Evolutionary conservation across 2,113 vertebrate genomes (phyloP), one percentile per base, ranked within the genome.

Genomic region (Pseudopipra pipra): DNA sequence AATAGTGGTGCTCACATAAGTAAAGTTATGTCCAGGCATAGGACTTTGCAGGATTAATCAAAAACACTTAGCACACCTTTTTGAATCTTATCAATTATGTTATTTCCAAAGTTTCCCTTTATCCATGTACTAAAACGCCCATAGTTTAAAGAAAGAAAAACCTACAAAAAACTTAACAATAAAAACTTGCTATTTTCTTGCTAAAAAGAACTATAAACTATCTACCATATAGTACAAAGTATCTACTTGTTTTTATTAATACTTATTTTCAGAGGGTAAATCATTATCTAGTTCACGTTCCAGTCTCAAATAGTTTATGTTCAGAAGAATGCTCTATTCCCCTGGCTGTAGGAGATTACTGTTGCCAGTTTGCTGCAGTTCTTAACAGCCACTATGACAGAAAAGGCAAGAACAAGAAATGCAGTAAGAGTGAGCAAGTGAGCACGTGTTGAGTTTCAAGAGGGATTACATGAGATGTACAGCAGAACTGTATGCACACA

Each of bases 361-460:
- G 46, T 92, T 74, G 55, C 49, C 66, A 94, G 44, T 77, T 80
- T 87, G 75, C 62, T 87, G 87, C 75, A 89, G 85, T 15, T 90
- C 67, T 82, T 85, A 75, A 75, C 28, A 89, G 59, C 25, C 63
- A 47, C 93, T 87, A 68, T 44, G 92, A 90, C 59, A 92, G 73
- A 87, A 94, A 93, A 97, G 85, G 84, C 62, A 93, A 93, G 89
- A 96, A 85, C 4, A 56, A 93, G 87, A 95, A 63, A 90, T 7
- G 59, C 51, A 62, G 66, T 81, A 59, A 86, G 85, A 67, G 67
- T 33, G n/a, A 96, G 63, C 41, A 77, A 90, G 59, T 14, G 68
- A 92, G 72, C 85, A 94, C 7, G 4, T 86, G 70, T 55, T 5
- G 3, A 44, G 75, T 71, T 79, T 72, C 74, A 58, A 49, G 24